Conservation (phyloP, 2,888 invertebrate species). For the Congeria kusceri region DNA sequence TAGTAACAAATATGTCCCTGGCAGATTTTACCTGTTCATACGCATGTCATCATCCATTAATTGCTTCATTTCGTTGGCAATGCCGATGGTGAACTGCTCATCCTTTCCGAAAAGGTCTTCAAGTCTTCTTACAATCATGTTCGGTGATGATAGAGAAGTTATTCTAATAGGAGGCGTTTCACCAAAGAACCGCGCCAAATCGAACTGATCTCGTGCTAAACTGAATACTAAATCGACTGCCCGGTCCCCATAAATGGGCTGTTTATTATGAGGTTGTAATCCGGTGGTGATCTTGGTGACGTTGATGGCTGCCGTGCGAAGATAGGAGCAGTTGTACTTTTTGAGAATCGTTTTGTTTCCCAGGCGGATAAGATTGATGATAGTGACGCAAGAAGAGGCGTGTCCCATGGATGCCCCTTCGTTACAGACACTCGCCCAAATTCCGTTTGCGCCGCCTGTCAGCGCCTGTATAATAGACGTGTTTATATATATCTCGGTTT, state of each 20-base stretch:
- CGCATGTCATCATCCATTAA: constrained; percentile 35
- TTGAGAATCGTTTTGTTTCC: constrained; percentile 43
- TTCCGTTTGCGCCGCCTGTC: constrained; percentile 34
- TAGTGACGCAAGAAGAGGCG: constrained; percentile 24
- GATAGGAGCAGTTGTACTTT: constrained; percentile 43
- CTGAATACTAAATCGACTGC: constrained; percentile 42
- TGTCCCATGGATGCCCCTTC: constrained; percentile 37
- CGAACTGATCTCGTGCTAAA: constrained; percentile 34
- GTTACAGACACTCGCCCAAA: constrained; percentile 42
- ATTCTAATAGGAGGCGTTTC: constrained; percentile 37
- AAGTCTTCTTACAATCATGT: constrained; percentile 29
- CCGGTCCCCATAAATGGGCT: constrained; percentile 37
- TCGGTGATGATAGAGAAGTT: constrained; percentile 28
- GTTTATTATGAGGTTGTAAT: constrained; percentile 26
- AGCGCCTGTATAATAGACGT: constrained; percentile 17
- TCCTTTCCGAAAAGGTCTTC: constrained; percentile 34
- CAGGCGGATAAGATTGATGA: constrained; percentile 41
- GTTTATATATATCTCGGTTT: not conserved
- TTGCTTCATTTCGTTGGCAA: constrained; percentile 30
- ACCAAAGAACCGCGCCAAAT: constrained; percentile 36
- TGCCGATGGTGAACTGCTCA: constrained; percentile 30
- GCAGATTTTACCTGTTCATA: not conserved
- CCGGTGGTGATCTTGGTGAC: constrained; percentile 50
- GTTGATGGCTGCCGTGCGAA: constrained; percentile 45
- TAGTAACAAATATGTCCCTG: too few relatives aligned